Evolutionary conservation across 2,113 vertebrate genomes (phyloP).

Genomic region (Cheilinus undulatus): DNA sequence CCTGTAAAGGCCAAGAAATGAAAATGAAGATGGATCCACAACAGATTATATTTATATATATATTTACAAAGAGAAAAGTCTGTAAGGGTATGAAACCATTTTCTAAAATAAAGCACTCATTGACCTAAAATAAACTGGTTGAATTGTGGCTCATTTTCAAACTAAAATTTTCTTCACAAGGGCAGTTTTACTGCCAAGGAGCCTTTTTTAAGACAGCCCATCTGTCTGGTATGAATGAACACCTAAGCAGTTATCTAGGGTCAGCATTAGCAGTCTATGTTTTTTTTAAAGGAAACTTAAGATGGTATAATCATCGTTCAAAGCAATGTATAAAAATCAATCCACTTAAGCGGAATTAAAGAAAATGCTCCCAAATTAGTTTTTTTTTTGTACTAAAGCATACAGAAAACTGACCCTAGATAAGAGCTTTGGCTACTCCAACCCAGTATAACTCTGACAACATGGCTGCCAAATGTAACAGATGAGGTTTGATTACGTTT

Average conservation of each 20-base stretch:
- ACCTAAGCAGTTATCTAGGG: constrained; percentile 27
- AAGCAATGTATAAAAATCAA: constrained; percentile 16
- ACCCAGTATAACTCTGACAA: constrained; percentile 34
- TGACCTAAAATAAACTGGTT: constrained; percentile 64
- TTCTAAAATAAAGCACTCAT: constrained; percentile 52
- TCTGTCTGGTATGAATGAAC: constrained; percentile 37
- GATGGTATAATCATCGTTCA: constrained; percentile 4
- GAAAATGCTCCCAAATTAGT: not conserved
- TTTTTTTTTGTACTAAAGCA: constrained; percentile 1
- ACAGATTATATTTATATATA: constrained; percentile 71
- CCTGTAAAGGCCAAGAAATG: constrained; percentile 72
- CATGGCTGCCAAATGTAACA: constrained; percentile 52
- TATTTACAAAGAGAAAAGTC: constrained; percentile 55
- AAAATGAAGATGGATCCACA: constrained; percentile 66
- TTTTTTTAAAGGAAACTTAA: constrained; percentile 32
- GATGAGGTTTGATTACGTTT: constrained; percentile 68
- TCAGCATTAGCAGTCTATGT: constrained; percentile 24
- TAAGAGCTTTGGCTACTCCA: constrained; percentile 20
- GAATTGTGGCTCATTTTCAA: constrained; percentile 49
- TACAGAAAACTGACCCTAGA: constrained; percentile 30
- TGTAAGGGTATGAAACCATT: constrained; percentile 41
- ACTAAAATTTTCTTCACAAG: constrained; percentile 49
- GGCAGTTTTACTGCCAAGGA: constrained; percentile 22
- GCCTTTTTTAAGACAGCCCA: constrained; percentile 41
- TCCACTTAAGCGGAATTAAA: not conserved